phyloP scores from a whole-genome alignment of 2,797 vertebrate genomes.

The Adrianichthys oophorus region DNA sequence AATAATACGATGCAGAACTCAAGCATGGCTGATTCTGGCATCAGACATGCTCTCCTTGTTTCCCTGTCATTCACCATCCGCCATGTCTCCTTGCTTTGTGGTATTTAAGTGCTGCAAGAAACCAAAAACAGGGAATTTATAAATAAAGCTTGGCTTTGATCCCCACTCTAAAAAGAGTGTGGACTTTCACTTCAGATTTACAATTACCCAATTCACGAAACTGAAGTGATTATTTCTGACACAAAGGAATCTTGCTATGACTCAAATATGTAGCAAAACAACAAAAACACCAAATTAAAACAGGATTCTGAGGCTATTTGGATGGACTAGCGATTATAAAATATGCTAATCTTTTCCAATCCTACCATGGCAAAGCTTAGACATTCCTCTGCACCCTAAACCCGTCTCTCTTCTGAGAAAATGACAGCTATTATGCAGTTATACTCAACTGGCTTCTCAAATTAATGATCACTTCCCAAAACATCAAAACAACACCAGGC shows the following conservation, averaged over 20 bases:
- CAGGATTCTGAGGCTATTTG: slow-evolving; percentile 11
- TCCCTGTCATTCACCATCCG: not conserved
- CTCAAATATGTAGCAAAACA: slow-evolving; percentile 3
- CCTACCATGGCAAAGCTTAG: slow-evolving; percentile 2
- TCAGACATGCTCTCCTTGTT: not conserved
- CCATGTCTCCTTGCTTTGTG: not conserved
- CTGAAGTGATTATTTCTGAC: slow-evolving; percentile 10
- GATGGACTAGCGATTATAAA: slow-evolving; percentile 7
- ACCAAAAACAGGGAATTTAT: not conserved
- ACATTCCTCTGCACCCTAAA: slow-evolving; percentile 32
- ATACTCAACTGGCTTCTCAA: slow-evolving; percentile 42
- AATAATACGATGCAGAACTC: too few species aligned
- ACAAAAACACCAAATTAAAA: slow-evolving; percentile 15
- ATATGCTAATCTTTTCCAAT: slow-evolving; percentile 20
- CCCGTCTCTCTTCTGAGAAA: slow-evolving; percentile 18
- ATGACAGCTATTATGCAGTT: slow-evolving; percentile 45
- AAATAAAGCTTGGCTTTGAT: slow-evolving; percentile 8
- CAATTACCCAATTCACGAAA: slow-evolving; percentile 7
- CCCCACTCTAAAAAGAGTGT: not conserved
- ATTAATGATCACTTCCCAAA: slow-evolving; percentile 51
- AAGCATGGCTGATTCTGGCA: too few species aligned
- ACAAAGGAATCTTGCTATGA: not conserved
- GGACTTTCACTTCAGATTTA: slow-evolving; percentile 1
- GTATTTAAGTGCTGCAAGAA: not conserved
- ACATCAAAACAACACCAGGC: slow-evolving; percentile 47